Percentiles rank a stretch among this genome's conserved stretches.
Evolutionary conservation across 2,888 invertebrate species (phyloP).

Genomic region (Dolichopus griseipennis): DNA sequence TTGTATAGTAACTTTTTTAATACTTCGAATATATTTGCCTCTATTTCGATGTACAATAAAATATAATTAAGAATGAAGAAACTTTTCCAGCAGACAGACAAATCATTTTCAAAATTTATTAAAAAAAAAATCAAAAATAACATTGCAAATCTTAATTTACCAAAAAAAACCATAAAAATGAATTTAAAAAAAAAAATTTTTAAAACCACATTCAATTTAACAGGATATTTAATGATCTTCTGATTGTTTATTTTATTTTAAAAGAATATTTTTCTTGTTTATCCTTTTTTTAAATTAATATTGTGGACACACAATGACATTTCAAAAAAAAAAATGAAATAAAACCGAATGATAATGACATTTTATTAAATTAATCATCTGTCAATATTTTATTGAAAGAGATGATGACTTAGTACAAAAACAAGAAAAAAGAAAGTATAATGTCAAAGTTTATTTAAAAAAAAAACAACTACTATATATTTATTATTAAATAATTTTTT

Average conservation of each 20-base stretch:
- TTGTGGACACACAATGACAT: background rate
- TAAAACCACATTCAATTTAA: too few relatives aligned
- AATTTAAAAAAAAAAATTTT: background rate
- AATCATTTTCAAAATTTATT: too few relatives aligned
- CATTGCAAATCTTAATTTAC: background rate
- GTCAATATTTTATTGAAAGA: background rate
- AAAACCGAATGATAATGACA: background rate
- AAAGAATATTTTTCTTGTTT: too few relatives aligned
- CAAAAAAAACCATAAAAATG: too few relatives aligned
- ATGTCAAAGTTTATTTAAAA: background rate
- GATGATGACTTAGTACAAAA: too few relatives aligned
- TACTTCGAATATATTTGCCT: too few relatives aligned
- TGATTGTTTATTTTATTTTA: background rate
- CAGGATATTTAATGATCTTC: background rate
- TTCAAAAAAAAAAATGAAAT: background rate
- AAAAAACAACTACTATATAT: too few relatives aligned
- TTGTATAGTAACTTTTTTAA: too few relatives aligned
- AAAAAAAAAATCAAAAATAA: background rate
- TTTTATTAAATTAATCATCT: background rate
- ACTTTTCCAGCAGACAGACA: too few relatives aligned
- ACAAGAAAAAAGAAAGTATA: background rate
- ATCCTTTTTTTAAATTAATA: background rate
- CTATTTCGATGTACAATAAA: too few relatives aligned
- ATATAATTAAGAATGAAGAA: too few relatives aligned
- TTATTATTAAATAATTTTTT: background rate